phyloP scores from a whole-genome alignment of 2,888 invertebrate genomes.

The Peribatodes rhomboidaria region DNA sequence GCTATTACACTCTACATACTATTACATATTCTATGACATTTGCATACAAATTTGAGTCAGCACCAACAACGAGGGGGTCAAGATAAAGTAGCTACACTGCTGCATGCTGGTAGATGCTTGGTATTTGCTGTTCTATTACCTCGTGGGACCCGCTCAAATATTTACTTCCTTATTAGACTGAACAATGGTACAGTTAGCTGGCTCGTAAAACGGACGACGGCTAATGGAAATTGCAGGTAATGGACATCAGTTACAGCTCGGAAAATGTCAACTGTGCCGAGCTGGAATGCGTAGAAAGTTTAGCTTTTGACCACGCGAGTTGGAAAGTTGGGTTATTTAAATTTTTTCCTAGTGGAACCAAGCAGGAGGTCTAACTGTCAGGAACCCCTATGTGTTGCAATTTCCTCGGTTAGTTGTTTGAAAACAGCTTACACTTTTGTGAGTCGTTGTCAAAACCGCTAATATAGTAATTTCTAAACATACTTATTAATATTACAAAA shows the following conservation, averaged over 20 bases:
- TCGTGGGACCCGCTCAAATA: constrained; percentile 71
- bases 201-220: constrained; percentile 69
- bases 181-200: constrained; percentile 74
- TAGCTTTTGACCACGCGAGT: constrained; percentile 22
- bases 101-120: constrained; percentile 61
- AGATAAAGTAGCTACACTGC: constrained; percentile 5
- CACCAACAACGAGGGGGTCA: constrained; percentile 13
- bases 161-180: constrained; percentile 83
- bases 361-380: no score
- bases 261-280: constrained; percentile 40
- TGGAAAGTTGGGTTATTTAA: constrained; percentile 18
- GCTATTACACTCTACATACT: background rate
- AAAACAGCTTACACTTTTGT: no score
- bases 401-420: no score
- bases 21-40: constrained; percentile 1
- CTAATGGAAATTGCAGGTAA: constrained; percentile 54
- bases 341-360: constrained; percentile 5
- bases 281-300: constrained; percentile 15
- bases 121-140: constrained; percentile 53
- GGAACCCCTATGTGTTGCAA: background rate
- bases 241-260: constrained; percentile 48
- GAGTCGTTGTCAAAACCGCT: constrained; percentile 58
- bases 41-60: constrained; percentile 3
- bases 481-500: no score
- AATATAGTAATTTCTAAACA: constrained; percentile 9